Percentiles rank a stretch among this genome's conserved stretches.
Conservation (phyloP, 2,113 vertebrate species). For the Nannospalax galili region DNA sequence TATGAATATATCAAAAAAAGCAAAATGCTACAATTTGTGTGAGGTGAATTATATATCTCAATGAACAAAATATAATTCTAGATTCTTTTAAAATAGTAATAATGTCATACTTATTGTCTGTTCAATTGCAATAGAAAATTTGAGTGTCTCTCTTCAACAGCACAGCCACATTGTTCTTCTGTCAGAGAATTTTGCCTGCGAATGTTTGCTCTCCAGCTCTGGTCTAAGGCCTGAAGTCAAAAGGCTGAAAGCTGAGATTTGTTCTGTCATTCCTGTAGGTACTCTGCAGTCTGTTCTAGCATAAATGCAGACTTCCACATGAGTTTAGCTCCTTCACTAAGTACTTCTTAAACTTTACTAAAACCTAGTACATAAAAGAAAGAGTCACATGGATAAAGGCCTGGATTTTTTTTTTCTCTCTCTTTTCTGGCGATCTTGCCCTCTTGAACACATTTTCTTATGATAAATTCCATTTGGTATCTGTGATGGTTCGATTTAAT, state of each 20-base stretch:
- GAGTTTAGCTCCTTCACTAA: neutral
- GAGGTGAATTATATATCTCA: neutral
- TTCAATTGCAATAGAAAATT: too few species aligned
- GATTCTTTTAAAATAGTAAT: neutral
- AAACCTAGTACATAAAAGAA: neutral
- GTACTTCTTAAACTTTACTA: slow-evolving; percentile 4
- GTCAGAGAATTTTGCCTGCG: neutral
- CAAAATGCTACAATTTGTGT: neutral
- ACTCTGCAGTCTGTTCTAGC: neutral
- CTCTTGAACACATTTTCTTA: neutral
- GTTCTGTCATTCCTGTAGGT: neutral
- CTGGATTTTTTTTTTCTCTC: rapidly evolving
- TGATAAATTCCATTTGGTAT: neutral
- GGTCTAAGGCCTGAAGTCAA: slow-evolving; percentile 33
- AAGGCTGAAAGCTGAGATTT: neutral
- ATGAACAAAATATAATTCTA: neutral
- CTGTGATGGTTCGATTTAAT: neutral
- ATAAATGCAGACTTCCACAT: slow-evolving; percentile 15
- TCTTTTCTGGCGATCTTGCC: slow-evolving; percentile 1
- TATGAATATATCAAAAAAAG: neutral
- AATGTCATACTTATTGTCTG: neutral
- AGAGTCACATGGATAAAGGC: neutral
- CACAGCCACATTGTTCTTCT: neutral
- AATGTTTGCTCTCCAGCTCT: neutral
- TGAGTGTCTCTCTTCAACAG: neutral